These are phyloP conservation scores for Ectropis crepuscularia DNA, from an alignment of 2,888 invertebrate species.

Conservation along the genomic window DNA sequence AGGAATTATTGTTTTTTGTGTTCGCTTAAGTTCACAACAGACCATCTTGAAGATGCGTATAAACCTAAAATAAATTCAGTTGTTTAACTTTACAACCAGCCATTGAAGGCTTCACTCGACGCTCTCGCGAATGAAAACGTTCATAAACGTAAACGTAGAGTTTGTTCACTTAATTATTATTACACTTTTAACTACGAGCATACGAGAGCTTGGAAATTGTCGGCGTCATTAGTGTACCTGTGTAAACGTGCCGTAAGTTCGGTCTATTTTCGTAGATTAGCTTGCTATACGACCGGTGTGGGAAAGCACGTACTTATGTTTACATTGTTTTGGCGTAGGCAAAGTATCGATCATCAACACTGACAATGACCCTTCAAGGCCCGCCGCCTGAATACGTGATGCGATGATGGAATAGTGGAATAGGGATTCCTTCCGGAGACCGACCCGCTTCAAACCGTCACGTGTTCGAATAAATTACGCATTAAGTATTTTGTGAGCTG, in stretches of 20 bases:
- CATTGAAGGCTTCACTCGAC: slow-evolving; percentile 45
- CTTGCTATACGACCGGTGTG: slow-evolving; percentile 20
- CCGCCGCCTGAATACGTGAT: slow-evolving; percentile 40
- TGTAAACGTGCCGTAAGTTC: slow-evolving; percentile 26
- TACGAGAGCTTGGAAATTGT: slow-evolving; percentile 25
- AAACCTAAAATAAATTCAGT: slow-evolving; percentile 57
- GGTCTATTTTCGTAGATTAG: slow-evolving; percentile 25
- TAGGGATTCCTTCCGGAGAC: slow-evolving; percentile 20
- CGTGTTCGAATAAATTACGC: neutral
- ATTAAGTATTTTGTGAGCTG: neutral
- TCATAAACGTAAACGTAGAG: slow-evolving; percentile 66
- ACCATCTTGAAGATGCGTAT: slow-evolving; percentile 12
- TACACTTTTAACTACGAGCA: slow-evolving; percentile 36
- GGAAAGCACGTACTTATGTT: slow-evolving; percentile 31
- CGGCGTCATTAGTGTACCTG: slow-evolving; percentile 23
- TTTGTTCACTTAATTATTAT: slow-evolving; percentile 51
- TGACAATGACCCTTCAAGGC: slow-evolving; percentile 74
- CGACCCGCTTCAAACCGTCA: slow-evolving; percentile 17
- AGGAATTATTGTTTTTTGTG: neutral
- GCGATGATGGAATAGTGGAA: slow-evolving; percentile 23
- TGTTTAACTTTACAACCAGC: slow-evolving; percentile 60
- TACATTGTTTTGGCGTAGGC: slow-evolving; percentile 53
- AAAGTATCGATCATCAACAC: slow-evolving; percentile 64
- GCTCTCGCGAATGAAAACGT: slow-evolving; percentile 62
- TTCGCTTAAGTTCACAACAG: slow-evolving; percentile 11